Conservation (phyloP, 2,113 vertebrate genomes). For the Dicerorhinus sumatrensis region DNA sequence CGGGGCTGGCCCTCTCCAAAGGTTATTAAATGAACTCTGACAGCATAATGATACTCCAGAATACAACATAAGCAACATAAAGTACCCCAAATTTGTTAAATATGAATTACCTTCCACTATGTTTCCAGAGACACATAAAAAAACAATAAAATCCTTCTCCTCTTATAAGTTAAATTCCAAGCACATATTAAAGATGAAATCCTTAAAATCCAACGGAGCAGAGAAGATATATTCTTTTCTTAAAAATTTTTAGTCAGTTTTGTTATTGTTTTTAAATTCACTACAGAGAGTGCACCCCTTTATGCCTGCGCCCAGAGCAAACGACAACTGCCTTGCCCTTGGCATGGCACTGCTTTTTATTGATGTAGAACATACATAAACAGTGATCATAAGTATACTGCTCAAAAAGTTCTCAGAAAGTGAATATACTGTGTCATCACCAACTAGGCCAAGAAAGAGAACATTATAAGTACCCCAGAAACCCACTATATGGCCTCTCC, state of each 20-base stretch:
- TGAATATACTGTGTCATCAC: neutral
- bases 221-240: neutral
- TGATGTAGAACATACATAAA: neutral
- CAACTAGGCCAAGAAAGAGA: neutral
- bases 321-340: neutral
- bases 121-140: neutral
- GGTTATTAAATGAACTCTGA: slow-evolving; percentile 26
- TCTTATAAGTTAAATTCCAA: neutral
- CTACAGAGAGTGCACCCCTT: neutral
- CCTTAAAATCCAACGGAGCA: neutral
- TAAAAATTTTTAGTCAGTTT: neutral
- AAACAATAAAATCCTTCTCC: neutral
- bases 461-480: neutral
- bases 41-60: neutral
- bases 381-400: neutral
- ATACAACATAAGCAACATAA: neutral
- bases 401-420: neutral
- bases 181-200: slow-evolving; percentile 15
- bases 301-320: neutral
- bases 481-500: too few relatives aligned
- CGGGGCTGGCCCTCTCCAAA: neutral
- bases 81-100: neutral
- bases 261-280: neutral
- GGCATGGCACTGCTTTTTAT: neutral
- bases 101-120: neutral